These are phyloP conservation scores for Antedon bifida DNA, from an alignment of 35 echinoderm and acorn worm species.

Conservation along the genomic window DNA sequence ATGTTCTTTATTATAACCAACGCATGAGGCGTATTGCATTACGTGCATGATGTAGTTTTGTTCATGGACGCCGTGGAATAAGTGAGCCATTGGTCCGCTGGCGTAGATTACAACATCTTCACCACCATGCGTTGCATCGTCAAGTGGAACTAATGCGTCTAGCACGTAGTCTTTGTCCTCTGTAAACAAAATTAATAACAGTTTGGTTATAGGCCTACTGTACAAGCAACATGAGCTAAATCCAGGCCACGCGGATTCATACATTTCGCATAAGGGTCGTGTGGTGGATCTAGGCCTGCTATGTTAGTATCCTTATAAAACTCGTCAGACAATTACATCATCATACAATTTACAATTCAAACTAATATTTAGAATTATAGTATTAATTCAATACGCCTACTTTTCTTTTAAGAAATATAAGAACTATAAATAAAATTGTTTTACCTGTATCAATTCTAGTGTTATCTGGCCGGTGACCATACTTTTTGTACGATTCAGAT, in stretches of 20 bases:
- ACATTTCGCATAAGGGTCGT: too few species aligned
- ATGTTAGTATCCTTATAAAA: too few species aligned
- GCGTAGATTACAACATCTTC: constrained; percentile 79
- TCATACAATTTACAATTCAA: too few species aligned
- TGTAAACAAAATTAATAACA: neutral
- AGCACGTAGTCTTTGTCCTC: constrained; percentile 1
- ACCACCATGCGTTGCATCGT: constrained; percentile 41
- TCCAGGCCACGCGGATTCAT: too few species aligned
- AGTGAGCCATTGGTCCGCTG: constrained; percentile 57
- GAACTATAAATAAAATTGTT: too few species aligned
- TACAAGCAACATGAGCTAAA: too few species aligned
- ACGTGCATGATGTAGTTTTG: constrained; percentile 81
- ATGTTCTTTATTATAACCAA: constrained; percentile 24
- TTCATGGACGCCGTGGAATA: constrained; percentile 66
- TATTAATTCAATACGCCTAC: too few species aligned
- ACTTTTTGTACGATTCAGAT: neutral
- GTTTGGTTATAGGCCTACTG: too few species aligned
- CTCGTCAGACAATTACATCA: too few species aligned
- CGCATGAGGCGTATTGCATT: constrained; percentile 45
- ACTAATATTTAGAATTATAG: too few species aligned
- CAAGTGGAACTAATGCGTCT: constrained; percentile 24
- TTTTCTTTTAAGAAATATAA: too few species aligned
- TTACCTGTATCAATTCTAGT: constrained; percentile 40
- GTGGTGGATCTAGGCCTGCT: too few species aligned
- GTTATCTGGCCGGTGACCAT: constrained; percentile 19